Conservation (phyloP, 1,140 invertebrate species). For the Amyelois transitella region DNA sequence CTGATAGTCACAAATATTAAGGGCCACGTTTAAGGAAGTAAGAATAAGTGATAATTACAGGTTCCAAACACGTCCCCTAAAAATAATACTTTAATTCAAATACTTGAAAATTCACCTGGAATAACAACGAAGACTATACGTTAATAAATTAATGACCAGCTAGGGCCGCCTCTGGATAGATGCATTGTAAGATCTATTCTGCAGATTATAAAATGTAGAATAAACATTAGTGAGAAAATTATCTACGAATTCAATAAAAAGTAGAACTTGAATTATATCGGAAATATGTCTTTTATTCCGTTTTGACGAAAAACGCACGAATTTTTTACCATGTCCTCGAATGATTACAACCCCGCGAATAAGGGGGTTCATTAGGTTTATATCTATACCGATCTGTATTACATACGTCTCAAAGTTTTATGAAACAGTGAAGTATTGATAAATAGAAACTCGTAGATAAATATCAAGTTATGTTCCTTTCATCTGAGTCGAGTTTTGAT, state of each 20-base stretch:
- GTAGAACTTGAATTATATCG: background rate
- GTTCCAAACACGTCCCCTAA: no score
- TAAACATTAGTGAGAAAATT: constrained; percentile 3
- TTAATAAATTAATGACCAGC: no score
- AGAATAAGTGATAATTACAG: no score
- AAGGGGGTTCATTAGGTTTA: background rate
- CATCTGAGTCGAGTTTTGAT: constrained; percentile 12
- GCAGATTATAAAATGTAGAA: constrained; percentile 2
- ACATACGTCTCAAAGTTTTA: background rate
- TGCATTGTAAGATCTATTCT: constrained; percentile 7
- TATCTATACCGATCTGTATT: background rate
- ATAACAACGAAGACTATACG: no score
- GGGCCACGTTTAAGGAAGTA: no score
- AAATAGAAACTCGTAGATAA: background rate
- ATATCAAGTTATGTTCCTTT: constrained; percentile 10
- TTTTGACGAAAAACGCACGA: background rate
- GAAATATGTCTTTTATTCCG: background rate
- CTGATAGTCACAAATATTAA: no score
- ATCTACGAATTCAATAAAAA: background rate
- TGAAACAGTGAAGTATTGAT: background rate
- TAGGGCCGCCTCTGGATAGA: background rate
- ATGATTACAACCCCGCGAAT: background rate
- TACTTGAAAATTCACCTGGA: no score
- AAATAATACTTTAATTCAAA: no score
- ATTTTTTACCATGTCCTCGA: background rate